A percentile compares a stretch with the other conserved stretches of the same genome.
These are phyloP conservation scores for Micrastur ruficollis DNA, from an alignment of 2,797 vertebrate species.

Conservation along the genomic window DNA sequence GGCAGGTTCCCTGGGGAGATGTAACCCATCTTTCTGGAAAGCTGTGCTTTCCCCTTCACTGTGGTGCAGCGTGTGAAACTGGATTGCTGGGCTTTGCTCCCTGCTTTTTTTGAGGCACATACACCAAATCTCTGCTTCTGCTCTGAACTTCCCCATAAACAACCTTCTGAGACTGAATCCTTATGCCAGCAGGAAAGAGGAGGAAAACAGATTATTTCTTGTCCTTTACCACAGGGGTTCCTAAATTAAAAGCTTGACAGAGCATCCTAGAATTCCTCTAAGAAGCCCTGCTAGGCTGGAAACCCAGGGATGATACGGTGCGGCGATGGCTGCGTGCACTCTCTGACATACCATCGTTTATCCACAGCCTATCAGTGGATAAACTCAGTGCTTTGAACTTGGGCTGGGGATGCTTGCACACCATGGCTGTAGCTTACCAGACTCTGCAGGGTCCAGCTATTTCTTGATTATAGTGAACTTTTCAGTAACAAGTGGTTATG, in stretches of 20 bases:
- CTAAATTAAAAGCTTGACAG: background rate
- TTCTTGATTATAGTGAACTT: background rate
- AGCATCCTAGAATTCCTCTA: background rate
- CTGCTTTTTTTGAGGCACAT: background rate
- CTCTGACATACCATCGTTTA: fast-evolving
- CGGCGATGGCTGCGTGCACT: fast-evolving
- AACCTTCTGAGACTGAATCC: background rate
- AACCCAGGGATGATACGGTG: background rate
- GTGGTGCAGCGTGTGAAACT: background rate
- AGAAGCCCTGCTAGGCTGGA: background rate
- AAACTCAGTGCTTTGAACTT: background rate
- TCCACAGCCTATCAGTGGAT: background rate
- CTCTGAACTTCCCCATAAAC: background rate
- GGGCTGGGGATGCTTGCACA: background rate
- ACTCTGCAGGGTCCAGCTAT: background rate
- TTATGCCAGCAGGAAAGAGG: background rate
- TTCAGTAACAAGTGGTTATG: background rate
- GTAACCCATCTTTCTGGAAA: background rate
- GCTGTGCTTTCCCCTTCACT: background rate
- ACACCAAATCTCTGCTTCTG: background rate
- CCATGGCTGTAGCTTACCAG: background rate
- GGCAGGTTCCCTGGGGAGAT: background rate
- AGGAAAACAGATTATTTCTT: background rate
- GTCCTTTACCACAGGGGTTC: background rate
- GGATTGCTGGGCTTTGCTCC: background rate